phyloP scores from a whole-genome alignment of 2,113 vertebrate species.

The Excalfactoria chinensis region DNA sequence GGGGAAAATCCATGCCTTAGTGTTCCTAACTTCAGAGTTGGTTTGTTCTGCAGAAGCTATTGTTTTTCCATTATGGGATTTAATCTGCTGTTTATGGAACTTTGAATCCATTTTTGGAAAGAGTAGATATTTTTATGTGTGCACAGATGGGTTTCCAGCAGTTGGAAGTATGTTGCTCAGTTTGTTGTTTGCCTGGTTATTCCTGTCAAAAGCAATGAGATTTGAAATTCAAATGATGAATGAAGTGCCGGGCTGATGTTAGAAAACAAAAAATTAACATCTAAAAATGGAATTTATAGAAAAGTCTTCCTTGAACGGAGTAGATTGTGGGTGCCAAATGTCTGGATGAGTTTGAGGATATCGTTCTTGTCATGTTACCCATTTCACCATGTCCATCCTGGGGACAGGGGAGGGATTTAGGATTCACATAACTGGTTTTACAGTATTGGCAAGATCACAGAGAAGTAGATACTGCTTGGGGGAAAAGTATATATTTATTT shows the following conservation, averaged over 20 bases:
- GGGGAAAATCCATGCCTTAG: conserved; percentile 54
- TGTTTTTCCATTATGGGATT: conserved; percentile 56
- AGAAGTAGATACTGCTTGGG: not conserved
- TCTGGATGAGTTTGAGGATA: not conserved
- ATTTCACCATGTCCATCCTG: not conserved
- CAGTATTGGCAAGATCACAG: not conserved
- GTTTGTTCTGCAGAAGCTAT: conserved; percentile 44
- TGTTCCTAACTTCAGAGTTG: conserved; percentile 45
- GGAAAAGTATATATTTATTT: not conserved
- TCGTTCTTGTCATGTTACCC: not conserved
- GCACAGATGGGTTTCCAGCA: conserved; percentile 42
- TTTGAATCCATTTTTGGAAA: conserved; percentile 48
- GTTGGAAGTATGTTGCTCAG: not conserved
- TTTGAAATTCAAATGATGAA: conserved; percentile 17
- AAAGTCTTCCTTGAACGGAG: not conserved
- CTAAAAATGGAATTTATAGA: not conserved
- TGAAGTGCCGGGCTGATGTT: not conserved
- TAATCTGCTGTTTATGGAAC: conserved; percentile 64
- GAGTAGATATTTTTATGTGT: conserved; percentile 49
- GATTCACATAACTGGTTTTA: not conserved
- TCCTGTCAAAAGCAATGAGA: conserved; percentile 17
- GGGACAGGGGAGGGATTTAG: accelerated
- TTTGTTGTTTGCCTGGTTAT: conserved; percentile 46
- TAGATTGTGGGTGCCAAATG: not conserved
- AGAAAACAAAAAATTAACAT: not conserved